Conservation (phyloP, 2,797 vertebrate genomes). For the Cercopithecus hamlyni region DNA sequence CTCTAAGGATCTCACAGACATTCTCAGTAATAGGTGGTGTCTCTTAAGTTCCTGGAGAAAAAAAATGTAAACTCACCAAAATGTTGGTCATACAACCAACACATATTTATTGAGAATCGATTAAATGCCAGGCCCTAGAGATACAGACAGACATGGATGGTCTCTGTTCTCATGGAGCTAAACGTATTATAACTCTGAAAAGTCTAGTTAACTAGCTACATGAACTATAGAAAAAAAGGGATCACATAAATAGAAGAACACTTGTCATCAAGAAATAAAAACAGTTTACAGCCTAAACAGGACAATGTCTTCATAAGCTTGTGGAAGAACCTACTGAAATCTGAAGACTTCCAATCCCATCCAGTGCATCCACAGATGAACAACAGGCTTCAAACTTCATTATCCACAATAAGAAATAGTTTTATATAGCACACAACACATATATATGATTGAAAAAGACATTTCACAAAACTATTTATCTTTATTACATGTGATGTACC, state of each 20-base stretch:
- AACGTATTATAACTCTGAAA: background rate
- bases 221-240: background rate
- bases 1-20: background rate
- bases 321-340: background rate
- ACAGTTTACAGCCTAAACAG: background rate
- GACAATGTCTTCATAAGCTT: background rate
- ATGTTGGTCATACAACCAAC: background rate
- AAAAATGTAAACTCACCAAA: background rate
- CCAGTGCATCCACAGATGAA: background rate
- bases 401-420: background rate
- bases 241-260: background rate
- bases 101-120: constrained; percentile 12
- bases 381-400: background rate
- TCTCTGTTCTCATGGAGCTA: background rate
- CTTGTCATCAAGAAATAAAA: constrained; percentile 41
- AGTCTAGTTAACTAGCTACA: background rate
- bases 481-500: background rate
- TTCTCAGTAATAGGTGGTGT: background rate
- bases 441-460: background rate
- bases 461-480: background rate
- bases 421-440: background rate
- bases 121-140: background rate
- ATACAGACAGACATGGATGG: background rate
- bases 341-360: background rate
- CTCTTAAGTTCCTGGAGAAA: background rate